Conservation (phyloP, 37 sponge, comb jelly and placozoan species). For the Corticium candelabrum region DNA sequence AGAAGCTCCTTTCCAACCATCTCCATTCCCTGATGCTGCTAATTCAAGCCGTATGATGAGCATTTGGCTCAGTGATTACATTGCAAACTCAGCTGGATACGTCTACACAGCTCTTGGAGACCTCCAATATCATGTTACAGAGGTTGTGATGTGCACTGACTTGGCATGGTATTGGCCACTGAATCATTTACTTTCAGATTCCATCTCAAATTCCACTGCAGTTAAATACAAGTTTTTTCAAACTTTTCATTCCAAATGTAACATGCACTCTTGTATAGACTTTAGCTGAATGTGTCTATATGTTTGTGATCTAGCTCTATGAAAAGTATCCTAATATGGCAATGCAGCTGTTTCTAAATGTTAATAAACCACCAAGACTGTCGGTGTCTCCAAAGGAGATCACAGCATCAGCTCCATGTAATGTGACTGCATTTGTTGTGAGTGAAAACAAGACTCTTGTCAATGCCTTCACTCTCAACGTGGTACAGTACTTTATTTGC, state of each 20-base stretch:
- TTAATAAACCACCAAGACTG: constrained; percentile 43
- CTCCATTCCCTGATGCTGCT: constrained; percentile 40
- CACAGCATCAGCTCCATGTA: constrained; percentile 35
- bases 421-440: constrained; percentile 36
- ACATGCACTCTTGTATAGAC: background rate
- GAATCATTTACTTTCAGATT: constrained; percentile 10
- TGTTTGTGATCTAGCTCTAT: constrained; percentile 38
- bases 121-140: constrained; percentile 19
- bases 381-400: constrained; percentile 16
- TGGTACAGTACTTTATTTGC: background rate
- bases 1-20: constrained; percentile 59
- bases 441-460: constrained; percentile 14
- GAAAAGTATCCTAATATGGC: constrained; percentile 63
- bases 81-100: constrained; percentile 69
- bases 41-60: constrained; percentile 54
- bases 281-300: background rate
- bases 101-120: constrained; percentile 65
- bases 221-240: constrained; percentile 43
- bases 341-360: constrained; percentile 41
- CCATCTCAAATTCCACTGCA: constrained; percentile 22
- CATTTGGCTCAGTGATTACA: constrained; percentile 75
- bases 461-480: constrained; percentile 35
- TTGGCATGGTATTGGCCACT: background rate
- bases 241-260: constrained; percentile 31
- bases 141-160: background rate